Base-by-base conservation (phyloP, 2,797 vertebrate species). In the Paratrypauchen microcephalus region DNA sequence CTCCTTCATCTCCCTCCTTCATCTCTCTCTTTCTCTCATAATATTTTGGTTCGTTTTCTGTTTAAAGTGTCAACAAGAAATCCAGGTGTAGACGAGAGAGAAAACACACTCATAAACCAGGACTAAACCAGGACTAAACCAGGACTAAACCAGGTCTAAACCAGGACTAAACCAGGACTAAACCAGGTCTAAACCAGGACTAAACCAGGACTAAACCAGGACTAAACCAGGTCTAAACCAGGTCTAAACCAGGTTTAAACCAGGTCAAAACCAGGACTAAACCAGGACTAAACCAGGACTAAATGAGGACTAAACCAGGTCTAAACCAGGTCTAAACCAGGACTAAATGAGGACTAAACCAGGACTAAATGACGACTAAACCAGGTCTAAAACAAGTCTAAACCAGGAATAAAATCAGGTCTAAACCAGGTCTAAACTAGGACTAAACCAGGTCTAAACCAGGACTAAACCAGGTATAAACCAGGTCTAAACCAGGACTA, bases 321-420 rank as follows among this genome's bases (percentile, higher is more conserved):
- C 56, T 58, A 58, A 58, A 58, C 56, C 56, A 47, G 45, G 45
- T 18, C 45, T 57, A 28, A 26, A 57, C 55, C 55, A 28, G 55
- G 55, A 15, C 23, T 28, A 28, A 26, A 28, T 4, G 13, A 26
- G 55, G 24, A 24, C 55, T 57, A 57, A 57, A 57, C 55, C 55
- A 57, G 55, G 55, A 28, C 55, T 57, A 57, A 54, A 21, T 3
- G n/a, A 48, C 15, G 12, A 48, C 47, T 15, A 15, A 47, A 47
- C 45, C 45, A 47, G 45, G 45, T 2, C n/a, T n/a, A n/a, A n/a
- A n/a, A n/a, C n/a, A n/a, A n/a, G n/a, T n/a, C n/a, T n/a, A n/a
- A n/a, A n/a, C n/a, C n/a, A n/a, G n/a, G n/a, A n/a, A n/a, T n/a
- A n/a, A n/a, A n/a, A n/a, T n/a, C n/a, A n/a, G n/a, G n/a, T n/a